Base-by-base conservation (phyloP, 53 echinoderm and acorn worm species). In the Crossaster papposus region DNA sequence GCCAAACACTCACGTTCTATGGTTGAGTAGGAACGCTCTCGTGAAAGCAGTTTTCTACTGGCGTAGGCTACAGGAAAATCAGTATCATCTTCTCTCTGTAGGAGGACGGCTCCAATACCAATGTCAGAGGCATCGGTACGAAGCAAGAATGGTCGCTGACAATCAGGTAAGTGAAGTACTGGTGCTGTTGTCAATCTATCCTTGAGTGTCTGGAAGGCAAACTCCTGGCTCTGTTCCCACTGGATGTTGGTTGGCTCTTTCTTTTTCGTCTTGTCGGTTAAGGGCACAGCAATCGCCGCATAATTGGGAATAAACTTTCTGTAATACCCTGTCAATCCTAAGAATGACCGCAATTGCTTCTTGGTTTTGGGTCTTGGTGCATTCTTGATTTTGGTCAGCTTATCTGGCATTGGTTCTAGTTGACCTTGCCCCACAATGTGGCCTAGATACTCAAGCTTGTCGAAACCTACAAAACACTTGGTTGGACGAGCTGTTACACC, bases 31-130 rank as follows among this genome's bases (percentile, higher is more conserved):
- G 73, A 52, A 53, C 70, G 32, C 50, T 90, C 82, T 23, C 82
- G n/a, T n/a, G n/a, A n/a, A n/a, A n/a, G n/a, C n/a, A n/a, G n/a
- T n/a, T n/a, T n/a, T n/a, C n/a, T n/a, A 62, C 90, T 90, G 34
- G 82, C 83, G 58, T 78, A 93, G 23, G 93, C 93, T 1, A 90
- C 87, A 53, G 87, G 93, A 50, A 90, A 93, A 52, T 87, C 18
- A 14, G 72, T 33, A 29, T 65, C 90, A 29, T 31, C 65, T 54
- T 81, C 14, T 52, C 86, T 72, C 51, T 93, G 93, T 14, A 93
- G 23, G 30, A 90, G 72, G n/a, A n/a, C n/a, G n/a, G n/a, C n/a
- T n/a, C n/a, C n/a, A n/a, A n/a, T n/a, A n/a, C n/a, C n/a, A n/a
- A 29, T 62, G 17, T 93, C 77, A 1, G 86, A 90, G 14, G 93